Evolutionary conservation across 1,140 invertebrate genomes (phyloP).

Genomic region (Heliconius melpomene): DNA sequence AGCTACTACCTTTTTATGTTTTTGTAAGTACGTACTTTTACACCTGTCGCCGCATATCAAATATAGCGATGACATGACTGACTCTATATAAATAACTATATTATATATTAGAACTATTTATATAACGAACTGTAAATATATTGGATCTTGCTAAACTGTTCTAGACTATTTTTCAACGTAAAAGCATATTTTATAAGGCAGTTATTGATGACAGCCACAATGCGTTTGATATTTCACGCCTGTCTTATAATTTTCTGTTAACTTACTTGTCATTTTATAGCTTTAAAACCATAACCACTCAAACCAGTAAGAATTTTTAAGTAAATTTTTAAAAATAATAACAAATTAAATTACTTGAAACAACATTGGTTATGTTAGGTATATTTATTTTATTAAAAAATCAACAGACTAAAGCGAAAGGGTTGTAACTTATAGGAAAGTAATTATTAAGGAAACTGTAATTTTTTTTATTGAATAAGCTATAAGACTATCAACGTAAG

Average conservation of each 20-base stretch:
- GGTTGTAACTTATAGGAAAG: no score
- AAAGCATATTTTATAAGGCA: slow-evolving; percentile 11
- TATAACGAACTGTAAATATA: not conserved
- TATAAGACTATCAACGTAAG: no score
- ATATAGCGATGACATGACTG: not conserved
- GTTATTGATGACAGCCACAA: slow-evolving; percentile 8
- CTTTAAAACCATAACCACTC: not conserved
- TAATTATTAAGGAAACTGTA: no score
- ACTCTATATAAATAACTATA: not conserved
- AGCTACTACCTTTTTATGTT: no score
- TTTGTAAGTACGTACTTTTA: not conserved
- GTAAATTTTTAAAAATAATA: no score
- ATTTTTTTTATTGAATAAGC: no score
- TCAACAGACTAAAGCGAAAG: no score
- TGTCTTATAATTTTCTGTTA: not conserved
- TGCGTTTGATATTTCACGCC: not conserved
- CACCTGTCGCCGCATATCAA: not conserved
- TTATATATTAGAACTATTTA: not conserved
- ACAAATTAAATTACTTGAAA: no score
- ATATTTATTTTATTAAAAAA: no score
- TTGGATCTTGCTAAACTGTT: not conserved
- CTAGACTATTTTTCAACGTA: slow-evolving; percentile 3
- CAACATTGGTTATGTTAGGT: no score
- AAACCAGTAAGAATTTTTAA: no score
- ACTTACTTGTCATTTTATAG: not conserved